These are phyloP conservation scores for Cepphus grylle DNA, from an alignment of 2,113 vertebrate species.

Conservation along the genomic window DNA sequence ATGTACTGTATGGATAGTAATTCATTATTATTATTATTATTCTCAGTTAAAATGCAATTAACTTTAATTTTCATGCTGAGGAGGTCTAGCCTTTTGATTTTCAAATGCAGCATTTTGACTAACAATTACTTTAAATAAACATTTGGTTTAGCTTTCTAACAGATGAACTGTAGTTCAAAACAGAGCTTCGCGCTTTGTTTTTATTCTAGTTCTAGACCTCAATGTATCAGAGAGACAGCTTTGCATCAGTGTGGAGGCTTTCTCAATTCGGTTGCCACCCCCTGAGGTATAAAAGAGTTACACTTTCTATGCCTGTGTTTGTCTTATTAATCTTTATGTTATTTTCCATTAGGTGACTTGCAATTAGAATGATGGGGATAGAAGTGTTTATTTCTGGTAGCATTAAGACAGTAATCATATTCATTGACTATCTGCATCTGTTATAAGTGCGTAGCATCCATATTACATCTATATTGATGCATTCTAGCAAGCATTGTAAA, in stretches of 20 bases:
- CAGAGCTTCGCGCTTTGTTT: neutral
- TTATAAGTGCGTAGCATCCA: neutral
- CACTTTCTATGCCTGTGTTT: neutral
- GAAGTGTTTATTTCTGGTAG: neutral
- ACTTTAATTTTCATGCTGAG: neutral
- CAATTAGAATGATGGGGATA: neutral
- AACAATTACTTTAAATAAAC: neutral
- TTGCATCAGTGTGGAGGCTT: slow-evolving; percentile 81
- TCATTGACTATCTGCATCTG: neutral
- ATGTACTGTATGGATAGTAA: neutral
- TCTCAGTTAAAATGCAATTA: neutral
- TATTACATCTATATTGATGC: neutral
- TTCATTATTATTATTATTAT: neutral
- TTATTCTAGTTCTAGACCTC: slow-evolving; percentile 80
- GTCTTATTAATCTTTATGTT: neutral
- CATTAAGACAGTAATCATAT: neutral
- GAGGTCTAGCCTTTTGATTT: neutral
- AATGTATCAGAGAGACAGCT: slow-evolving; percentile 80
- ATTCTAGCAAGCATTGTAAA: neutral
- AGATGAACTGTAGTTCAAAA: neutral
- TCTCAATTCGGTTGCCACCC: slow-evolving; percentile 76
- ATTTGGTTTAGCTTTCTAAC: neutral
- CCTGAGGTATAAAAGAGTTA: slow-evolving; percentile 68
- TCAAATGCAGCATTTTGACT: neutral
- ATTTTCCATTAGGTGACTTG: neutral